Base-by-base conservation (phyloP, 2,113 vertebrate genomes). In the Colinus virginianus region DNA sequence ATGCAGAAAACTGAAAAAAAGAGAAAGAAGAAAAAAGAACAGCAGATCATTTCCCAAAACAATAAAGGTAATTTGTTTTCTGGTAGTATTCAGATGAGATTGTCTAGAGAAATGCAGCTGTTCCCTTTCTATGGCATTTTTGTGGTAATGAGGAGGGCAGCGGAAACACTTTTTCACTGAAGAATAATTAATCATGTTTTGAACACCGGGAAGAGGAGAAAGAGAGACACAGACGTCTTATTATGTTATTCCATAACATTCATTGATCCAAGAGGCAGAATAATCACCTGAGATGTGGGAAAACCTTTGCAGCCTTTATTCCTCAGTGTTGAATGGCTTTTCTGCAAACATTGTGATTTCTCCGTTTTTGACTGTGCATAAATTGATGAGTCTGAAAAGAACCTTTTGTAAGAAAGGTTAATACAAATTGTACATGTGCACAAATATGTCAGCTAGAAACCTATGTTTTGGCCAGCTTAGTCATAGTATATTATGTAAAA, bases 1-100 rank as follows among this genome's bases (percentile, higher is more conserved):
- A 32, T 26, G 38, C 46, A n/a, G 46, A 70, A 67, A 55, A 74
- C 90, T 59, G 78, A 87, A 53, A 96, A 70, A 67, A 70, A 80
- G 56, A 76, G 94, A 63, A 96, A 79, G 42, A 96, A 58, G 22
- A 56, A 49, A 38, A 87, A 53, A 90, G 23, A 78, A 20, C 48
- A 61, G 17, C 9, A 1, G 25, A 22, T 40, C 30, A 43, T 56
- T n/a, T 30, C 32, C 40, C 63, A 40, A 26, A 86, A 55, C 94
- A 88, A 95, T 94, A 95, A 90, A 88, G 46, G 51, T 51, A 59
- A 25, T 74, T 51, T 18, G 7, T 40, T 83, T 68, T 68, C 69
- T 69, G 59, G 30, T 34, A n/a, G 19, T 59, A 11, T 19, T 26
- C 10, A 70, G 26, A 30, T 25, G 7, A 87, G 67, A 9, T 6